Base-by-base conservation (phyloP, 2,113 vertebrate genomes). In the Casuarius casuarius region DNA sequence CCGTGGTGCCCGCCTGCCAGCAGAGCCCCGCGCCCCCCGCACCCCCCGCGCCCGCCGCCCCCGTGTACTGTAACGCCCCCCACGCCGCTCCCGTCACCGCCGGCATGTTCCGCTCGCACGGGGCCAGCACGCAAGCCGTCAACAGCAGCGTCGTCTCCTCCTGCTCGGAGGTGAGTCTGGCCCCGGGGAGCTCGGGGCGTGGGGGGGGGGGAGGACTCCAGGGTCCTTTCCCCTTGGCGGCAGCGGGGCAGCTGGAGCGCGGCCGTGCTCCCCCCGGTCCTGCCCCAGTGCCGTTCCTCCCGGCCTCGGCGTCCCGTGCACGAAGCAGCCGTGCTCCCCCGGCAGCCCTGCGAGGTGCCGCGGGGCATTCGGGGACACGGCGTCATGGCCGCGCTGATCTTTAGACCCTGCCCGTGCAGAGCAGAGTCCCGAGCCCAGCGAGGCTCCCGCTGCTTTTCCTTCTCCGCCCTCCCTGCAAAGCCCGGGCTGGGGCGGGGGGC, bases 141-240 rank as follows among this genome's bases (percentile, higher is more conserved):
- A 95, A 97, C 96, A 85, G 91, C 83, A 98, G 97, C 93, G 96
- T 98, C 42, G 96, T 98, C 13, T 98, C 98, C 35, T 91, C 99
- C 91, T 99, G 99, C 97, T 98, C 99, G 0, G 99, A 99, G 98
- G 99, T 99, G 90, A 98, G 98, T 61, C 1, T 1, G 10, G 31
- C 7, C 23, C 1, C 3, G 17, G 20, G 14, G 18, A 10, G 2
- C 21, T 5, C 11, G 16, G 3, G 2, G 16, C 9, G 5, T 33
- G n/a, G 62, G 84, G 20, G 51, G 3, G 4, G 5, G 2, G 19
- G 44, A 20, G 73, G 26, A 46, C 8, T 40, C 28, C 7, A n/a
- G 52, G 52, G 21, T 54, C 35, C 10, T 1, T n/a, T 11, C n/a
- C 56, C 44, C 6, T 46, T 46, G 44, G 44, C 5, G 44, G 14